A percentile compares a stretch with the other conserved stretches of the same genome.
These are phyloP conservation scores for Azemiops feae DNA, from an alignment of 2,113 vertebrate genomes.

Conservation along the genomic window DNA sequence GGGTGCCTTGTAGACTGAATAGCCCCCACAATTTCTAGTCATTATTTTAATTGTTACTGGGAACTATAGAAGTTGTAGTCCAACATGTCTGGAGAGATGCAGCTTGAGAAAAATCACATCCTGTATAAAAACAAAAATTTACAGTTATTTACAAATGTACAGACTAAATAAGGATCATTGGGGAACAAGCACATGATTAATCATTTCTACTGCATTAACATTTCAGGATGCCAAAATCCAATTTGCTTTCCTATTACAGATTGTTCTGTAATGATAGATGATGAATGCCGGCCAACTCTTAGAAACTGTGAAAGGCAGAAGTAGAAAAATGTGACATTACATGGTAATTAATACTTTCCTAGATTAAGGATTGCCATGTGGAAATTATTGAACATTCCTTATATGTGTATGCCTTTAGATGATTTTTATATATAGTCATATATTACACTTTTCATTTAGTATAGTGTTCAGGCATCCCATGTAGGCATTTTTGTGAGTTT, in stretches of 20 bases:
- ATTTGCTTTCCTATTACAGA: background rate
- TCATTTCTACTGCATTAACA: background rate
- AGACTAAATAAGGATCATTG: background rate
- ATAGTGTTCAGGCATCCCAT: background rate
- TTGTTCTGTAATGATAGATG: background rate
- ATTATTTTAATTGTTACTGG: background rate
- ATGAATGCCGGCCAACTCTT: background rate
- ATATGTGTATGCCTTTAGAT: background rate
- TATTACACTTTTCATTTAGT: background rate
- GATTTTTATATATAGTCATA: background rate
- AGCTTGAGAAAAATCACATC: background rate
- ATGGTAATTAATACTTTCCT: background rate
- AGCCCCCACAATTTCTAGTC: background rate
- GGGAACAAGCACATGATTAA: background rate
- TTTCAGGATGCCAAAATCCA: background rate
- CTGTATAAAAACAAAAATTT: background rate
- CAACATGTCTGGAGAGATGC: background rate
- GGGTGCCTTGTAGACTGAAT: background rate
- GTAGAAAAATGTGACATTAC: background rate
- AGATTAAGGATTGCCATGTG: background rate
- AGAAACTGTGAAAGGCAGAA: background rate
- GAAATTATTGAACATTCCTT: background rate
- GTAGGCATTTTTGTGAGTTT: background rate
- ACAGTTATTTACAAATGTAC: background rate
- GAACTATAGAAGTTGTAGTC: background rate